Base-by-base conservation (phyloP, 2,113 vertebrate species). In the Cisticola juncidis region DNA sequence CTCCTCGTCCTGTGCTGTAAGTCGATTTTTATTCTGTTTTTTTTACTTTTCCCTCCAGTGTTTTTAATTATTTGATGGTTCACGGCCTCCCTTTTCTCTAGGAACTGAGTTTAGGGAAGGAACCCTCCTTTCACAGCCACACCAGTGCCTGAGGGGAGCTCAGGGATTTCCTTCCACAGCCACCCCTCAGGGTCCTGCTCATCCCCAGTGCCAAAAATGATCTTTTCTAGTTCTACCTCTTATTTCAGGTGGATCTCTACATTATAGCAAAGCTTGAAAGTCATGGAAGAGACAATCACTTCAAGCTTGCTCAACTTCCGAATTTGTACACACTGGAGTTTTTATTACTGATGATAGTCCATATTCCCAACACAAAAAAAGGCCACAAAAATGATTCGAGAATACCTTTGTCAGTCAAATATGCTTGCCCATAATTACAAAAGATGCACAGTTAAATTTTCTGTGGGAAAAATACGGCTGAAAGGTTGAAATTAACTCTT, bases 121-220 rank as follows among this genome's bases (percentile, higher is more conserved):
- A 64, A 26, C 0, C 0, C 1, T 65, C 18, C 13, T 47, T 51
- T 60, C 0, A 0, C 29, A 54, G 25, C 14, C 5, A 0, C 6
- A 4, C 12, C 36, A 23, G 18, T 0, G 1, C 25, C 20, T 71
- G 18, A 40, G 14, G 19, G 14, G 56, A 42, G 2, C 47, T 19
- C 4, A 2, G 33, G 35, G 10, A 2, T 48, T 16, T 62, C 40
- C 51, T 51, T 57, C 22, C 25, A 9, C 0, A 1, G 36, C 31
- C 0, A 0, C 4, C 9, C 17, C n/a, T 50, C 38, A 38, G 22
- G 36, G 12, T 2, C 0, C 35, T 56, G 11, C 8, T 33, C 14
- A 5, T 22, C 6, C 51, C 9, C 31, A 44, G 42, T 5, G 44
- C 10, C 5, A 3, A 14, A 22, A 72, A 4, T 3, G 2, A 61